Percentiles rank a stretch among this genome's conserved stretches.
Conservation (phyloP, 2,113 vertebrate species). For the Pelobates fuscus region DNA sequence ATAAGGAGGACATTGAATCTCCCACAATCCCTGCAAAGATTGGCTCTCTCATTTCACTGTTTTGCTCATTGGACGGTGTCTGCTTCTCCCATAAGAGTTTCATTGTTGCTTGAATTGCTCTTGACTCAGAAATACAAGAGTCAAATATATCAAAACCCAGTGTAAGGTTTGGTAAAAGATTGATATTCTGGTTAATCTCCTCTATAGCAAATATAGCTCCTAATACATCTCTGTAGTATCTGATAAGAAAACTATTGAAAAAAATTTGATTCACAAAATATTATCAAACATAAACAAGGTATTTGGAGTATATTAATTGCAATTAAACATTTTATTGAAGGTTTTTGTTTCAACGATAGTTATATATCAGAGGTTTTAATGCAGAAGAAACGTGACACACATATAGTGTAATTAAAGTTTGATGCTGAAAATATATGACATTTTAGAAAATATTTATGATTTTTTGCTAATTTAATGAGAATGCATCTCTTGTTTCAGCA, state of each 20-base stretch:
- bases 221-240: slow-evolving; percentile 32
- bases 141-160: slow-evolving; percentile 28
- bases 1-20: slow-evolving; percentile 39
- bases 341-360: too few relatives aligned
- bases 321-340: too few relatives aligned
- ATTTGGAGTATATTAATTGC: too few relatives aligned
- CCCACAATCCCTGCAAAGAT: slow-evolving; percentile 29
- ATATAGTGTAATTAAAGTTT: too few relatives aligned
- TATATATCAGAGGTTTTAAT: too few relatives aligned
- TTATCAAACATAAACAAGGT: too few relatives aligned
- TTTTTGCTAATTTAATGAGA: too few relatives aligned
- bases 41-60: neutral
- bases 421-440: too few relatives aligned
- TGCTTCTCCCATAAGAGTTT: slow-evolving; percentile 4
- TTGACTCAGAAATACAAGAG: slow-evolving; percentile 18
- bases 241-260: slow-evolving; percentile 15
- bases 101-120: slow-evolving; percentile 22
- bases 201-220: slow-evolving; percentile 21
- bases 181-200: slow-evolving; percentile 16
- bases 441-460: too few relatives aligned
- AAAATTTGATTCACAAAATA: neutral
- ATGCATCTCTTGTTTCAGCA: too few relatives aligned
- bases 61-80: neutral
- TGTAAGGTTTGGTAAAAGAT: slow-evolving; percentile 24
- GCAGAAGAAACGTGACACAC: too few relatives aligned